Evolutionary conservation across 2,797 vertebrate genomes (phyloP).

Genomic region (Meda fulgida): DNA sequence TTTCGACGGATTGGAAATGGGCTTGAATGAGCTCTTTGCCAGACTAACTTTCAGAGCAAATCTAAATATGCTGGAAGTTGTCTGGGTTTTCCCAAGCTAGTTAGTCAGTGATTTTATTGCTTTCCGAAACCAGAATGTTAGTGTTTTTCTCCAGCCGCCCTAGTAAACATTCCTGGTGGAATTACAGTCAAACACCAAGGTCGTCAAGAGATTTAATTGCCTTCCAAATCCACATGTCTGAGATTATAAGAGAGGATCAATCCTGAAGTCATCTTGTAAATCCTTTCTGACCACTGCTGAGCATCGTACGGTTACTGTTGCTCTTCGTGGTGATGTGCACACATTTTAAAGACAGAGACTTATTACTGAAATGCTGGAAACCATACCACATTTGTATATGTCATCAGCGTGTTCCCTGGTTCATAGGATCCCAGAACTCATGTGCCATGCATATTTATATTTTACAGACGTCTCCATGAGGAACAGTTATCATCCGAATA

Average conservation of each 20-base stretch:
- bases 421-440: too few relatives aligned
- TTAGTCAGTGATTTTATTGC: background rate
- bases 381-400: background rate
- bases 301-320: too few relatives aligned
- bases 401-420: background rate
- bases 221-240: background rate
- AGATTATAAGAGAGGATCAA: too few relatives aligned
- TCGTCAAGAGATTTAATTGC: background rate
- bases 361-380: too few relatives aligned
- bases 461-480: background rate
- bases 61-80: too few relatives aligned
- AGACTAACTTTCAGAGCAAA: too few relatives aligned
- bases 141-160: background rate
- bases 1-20: too few relatives aligned
- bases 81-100: too few relatives aligned
- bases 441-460: background rate
- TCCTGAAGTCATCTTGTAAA: too few relatives aligned
- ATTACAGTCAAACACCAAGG: background rate
- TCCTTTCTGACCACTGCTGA: too few relatives aligned
- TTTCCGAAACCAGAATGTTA: background rate
- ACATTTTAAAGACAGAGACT: background rate
- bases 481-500: background rate
- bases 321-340: too few relatives aligned
- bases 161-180: background rate
- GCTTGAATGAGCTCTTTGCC: too few relatives aligned